Percentiles rank a stretch among this genome's conserved stretches.
These are phyloP conservation scores for Balearica regulorum DNA, from an alignment of 2,797 vertebrate species.

Conservation along the genomic window DNA sequence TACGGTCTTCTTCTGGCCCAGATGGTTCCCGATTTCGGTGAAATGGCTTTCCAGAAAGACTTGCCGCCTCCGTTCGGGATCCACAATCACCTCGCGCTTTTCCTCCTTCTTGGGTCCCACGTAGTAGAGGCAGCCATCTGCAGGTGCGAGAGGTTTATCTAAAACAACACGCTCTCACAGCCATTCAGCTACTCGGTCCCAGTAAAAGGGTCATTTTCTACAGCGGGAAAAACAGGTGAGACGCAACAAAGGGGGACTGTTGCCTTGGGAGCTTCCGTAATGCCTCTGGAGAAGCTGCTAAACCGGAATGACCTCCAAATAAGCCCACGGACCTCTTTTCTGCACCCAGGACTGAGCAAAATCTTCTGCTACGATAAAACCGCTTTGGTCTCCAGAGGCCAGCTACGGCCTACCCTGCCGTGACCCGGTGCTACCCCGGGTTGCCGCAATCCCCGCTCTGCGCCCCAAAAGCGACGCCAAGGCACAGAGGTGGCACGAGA, in stretches of 20 bases:
- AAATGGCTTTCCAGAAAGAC: constrained; percentile 90
- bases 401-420: fast-evolving
- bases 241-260: too few species aligned
- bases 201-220: not conserved
- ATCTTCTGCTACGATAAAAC: not conserved
- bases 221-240: fast-evolving
- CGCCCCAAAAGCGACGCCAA: fast-evolving
- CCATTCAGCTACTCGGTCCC: not conserved
- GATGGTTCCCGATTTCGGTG: constrained; percentile 84
- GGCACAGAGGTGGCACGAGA: fast-evolving
- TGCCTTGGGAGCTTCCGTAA: not conserved
- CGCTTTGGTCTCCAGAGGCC: fast-evolving
- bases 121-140: constrained; percentile 86
- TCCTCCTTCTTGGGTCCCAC: constrained; percentile 89
- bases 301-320: fast-evolving
- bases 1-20: constrained; percentile 92
- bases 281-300: not conserved
- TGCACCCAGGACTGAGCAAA: not conserved
- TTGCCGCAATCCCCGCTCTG: fast-evolving
- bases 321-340: not conserved
- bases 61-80: constrained; percentile 81
- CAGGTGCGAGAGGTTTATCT: not conserved
- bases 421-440: too few species aligned
- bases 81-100: constrained; percentile 89
- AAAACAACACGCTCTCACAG: fast-evolving